These are phyloP conservation scores for Mus spretus DNA, from an alignment of 2,797 vertebrate species.

Conservation along the genomic window DNA sequence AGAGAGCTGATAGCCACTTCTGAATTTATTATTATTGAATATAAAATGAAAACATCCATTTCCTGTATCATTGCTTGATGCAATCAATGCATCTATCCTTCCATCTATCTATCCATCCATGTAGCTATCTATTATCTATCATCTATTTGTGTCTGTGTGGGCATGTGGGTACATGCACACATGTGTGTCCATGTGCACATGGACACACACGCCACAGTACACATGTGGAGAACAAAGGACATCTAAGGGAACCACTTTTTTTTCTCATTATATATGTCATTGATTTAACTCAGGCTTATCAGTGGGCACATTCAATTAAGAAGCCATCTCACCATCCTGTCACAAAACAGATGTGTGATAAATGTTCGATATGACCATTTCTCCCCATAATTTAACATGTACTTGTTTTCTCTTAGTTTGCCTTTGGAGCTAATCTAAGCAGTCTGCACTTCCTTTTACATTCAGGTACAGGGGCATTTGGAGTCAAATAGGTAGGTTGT, in stretches of 20 bases:
- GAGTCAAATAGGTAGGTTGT: background rate
- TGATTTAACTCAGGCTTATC: background rate
- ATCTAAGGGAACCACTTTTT: background rate
- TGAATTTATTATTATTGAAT: background rate
- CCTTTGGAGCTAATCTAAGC: background rate
- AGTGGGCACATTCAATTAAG: background rate
- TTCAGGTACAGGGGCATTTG: slow-evolving; percentile 10
- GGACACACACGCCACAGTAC: background rate
- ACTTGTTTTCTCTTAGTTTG: background rate
- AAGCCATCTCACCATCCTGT: background rate
- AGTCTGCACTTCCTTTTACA: background rate
- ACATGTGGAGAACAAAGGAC: background rate
- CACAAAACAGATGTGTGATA: background rate
- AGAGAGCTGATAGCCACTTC: background rate
- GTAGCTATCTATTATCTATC: too few species aligned
- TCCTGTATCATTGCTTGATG: background rate
- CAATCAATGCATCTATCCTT: background rate
- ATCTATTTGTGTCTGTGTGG: background rate
- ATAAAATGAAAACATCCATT: background rate
- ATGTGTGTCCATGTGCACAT: too few species aligned
- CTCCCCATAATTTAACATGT: background rate
- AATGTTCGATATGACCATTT: slow-evolving; percentile 2
- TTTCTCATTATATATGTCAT: background rate
- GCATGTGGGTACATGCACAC: background rate
- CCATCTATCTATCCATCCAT: too few species aligned